Percentiles rank a stretch among this genome's conserved stretches.
Evolutionary conservation across 2,113 vertebrate genomes (phyloP).

Genomic region (Myrmecobius fasciatus): DNA sequence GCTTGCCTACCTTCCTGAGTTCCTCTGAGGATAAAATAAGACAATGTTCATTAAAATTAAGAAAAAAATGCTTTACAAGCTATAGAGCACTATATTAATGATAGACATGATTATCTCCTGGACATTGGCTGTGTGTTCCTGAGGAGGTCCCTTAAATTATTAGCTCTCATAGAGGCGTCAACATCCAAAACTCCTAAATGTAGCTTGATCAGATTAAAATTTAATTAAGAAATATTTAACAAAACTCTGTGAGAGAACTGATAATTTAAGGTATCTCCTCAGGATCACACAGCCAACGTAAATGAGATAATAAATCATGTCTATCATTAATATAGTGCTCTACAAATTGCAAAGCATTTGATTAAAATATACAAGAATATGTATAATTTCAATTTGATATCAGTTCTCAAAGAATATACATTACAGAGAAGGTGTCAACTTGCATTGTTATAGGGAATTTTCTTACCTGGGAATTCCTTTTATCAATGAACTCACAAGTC

Average conservation of each 20-base stretch:
- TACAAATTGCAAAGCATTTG: no score
- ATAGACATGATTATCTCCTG: neutral
- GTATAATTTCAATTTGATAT: neutral
- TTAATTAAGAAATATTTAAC: neutral
- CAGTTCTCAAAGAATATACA: neutral
- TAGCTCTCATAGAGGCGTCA: neutral
- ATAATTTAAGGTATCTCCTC: no score
- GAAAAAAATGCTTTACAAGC: neutral
- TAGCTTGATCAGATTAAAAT: neutral
- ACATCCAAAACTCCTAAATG: neutral
- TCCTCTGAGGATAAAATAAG: neutral
- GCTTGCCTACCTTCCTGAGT: neutral
- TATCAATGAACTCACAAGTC: neutral
- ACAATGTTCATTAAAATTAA: neutral
- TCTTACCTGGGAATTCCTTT: neutral
- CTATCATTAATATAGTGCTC: no score
- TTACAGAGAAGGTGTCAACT: neutral
- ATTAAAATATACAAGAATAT: neutral
- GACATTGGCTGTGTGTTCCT: neutral
- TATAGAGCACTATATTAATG: neutral
- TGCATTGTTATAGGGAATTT: neutral
- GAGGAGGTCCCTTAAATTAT: neutral
- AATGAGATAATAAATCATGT: no score
- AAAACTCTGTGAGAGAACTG: neutral
- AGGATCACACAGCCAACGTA: no score